These are phyloP conservation scores for Calcarius ornatus DNA, from an alignment of 2,113 vertebrate species.

Conservation along the genomic window DNA sequence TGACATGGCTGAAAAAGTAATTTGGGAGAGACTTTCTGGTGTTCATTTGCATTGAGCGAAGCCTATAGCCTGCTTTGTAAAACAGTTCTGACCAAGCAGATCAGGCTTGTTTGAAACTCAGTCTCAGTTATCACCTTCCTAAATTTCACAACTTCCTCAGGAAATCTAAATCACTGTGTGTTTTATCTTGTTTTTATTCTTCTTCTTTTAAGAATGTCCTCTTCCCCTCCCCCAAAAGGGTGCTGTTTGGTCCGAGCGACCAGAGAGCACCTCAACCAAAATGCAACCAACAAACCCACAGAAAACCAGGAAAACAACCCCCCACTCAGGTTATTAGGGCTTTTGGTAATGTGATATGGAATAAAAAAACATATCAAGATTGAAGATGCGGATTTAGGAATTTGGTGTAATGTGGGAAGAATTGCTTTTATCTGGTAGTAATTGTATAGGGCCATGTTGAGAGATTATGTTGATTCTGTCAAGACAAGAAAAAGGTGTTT, in stretches of 20 bases:
- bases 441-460: background rate
- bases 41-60: background rate
- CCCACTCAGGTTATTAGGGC: background rate
- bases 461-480: background rate
- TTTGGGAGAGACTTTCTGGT: background rate
- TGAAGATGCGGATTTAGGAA: background rate
- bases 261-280: background rate
- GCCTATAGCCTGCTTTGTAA: background rate
- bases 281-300: background rate
- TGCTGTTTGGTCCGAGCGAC: no score
- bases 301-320: background rate
- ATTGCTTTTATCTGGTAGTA: background rate
- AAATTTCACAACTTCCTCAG: background rate
- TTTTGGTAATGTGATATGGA: background rate
- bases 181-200: background rate
- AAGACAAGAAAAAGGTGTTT: background rate
- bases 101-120: background rate
- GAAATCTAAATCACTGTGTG: background rate
- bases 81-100: background rate
- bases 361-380: background rate
- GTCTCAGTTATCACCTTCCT: background rate
- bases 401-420: background rate
- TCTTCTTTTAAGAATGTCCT: background rate
- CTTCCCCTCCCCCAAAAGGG: rapidly evolving
- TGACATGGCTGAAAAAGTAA: background rate